phyloP scores from a whole-genome alignment of 2,113 vertebrate species.

The Upupa epops region DNA sequence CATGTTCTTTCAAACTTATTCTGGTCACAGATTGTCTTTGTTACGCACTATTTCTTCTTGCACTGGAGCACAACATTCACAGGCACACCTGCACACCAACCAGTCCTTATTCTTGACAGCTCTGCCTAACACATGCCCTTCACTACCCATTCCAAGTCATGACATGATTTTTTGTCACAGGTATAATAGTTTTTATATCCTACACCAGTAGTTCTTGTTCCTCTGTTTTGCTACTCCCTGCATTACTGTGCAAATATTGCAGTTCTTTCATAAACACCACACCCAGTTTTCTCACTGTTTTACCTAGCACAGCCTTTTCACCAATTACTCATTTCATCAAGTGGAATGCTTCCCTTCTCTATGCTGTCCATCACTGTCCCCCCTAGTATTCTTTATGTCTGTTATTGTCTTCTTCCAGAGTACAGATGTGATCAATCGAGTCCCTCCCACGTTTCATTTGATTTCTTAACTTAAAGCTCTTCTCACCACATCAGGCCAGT shows the following conservation, averaged over 20 bases:
- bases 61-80: not conserved
- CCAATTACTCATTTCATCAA: slow-evolving; percentile 45
- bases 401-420: not conserved
- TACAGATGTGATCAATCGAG: not conserved
- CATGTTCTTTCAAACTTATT: not conserved
- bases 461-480: not conserved
- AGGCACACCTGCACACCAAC: not conserved
- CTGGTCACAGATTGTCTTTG: not conserved
- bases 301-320: not conserved
- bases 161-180: not conserved
- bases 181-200: not conserved
- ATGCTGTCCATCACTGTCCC: not conserved
- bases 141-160: not conserved
- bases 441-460: not conserved
- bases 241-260: slow-evolving; percentile 4
- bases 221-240: slow-evolving; percentile 32
- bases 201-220: slow-evolving; percentile 39
- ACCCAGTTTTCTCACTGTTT: slow-evolving; percentile 16
- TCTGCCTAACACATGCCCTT: not conserved
- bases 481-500: not conserved
- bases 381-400: not conserved
- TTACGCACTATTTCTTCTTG: not conserved
- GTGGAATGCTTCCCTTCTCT: slow-evolving; percentile 1
- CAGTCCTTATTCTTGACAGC: not conserved
- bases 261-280: slow-evolving; percentile 6